Evolutionary conservation across 2,888 invertebrate genomes (phyloP).

Genomic region (Andrena minutula): DNA sequence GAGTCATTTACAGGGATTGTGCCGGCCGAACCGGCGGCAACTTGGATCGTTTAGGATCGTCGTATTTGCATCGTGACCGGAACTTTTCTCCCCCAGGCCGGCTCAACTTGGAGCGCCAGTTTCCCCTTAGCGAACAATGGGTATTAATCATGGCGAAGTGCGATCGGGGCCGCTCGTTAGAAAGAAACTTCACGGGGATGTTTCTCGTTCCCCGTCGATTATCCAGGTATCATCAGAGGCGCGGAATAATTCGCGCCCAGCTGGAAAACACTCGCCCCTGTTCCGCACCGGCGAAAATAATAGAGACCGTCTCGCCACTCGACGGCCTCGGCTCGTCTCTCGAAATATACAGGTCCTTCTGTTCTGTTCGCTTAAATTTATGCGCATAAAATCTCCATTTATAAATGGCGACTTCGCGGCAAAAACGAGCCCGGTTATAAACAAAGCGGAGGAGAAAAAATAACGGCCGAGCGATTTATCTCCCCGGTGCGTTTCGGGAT

Average conservation of each 20-base stretch:
- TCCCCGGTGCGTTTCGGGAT: constrained; percentile 14
- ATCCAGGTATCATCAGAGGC: constrained; percentile 11
- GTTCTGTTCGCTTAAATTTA: constrained; percentile 40
- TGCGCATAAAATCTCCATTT: constrained; percentile 58
- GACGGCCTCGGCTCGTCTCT: constrained; percentile 9
- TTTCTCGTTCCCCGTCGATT: constrained; percentile 4
- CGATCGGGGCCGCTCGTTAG: constrained; percentile 17
- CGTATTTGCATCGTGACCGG: constrained; percentile 31
- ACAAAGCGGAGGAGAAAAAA: constrained; percentile 41
- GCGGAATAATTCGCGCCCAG: constrained; percentile 17
- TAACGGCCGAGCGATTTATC: constrained; percentile 9
- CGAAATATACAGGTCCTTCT: constrained; percentile 38
- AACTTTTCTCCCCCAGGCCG: neutral
- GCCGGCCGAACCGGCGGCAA: constrained; percentile 3
- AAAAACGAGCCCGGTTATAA: constrained; percentile 43
- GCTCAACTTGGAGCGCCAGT: neutral
- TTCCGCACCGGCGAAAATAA: constrained; percentile 7
- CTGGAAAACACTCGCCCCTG: constrained; percentile 8
- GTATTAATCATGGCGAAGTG: constrained; percentile 14
- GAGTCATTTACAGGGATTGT: constrained; percentile 46
- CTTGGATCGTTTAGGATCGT: constrained; percentile 9
- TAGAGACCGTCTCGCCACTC: constrained; percentile 1
- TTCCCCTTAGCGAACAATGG: constrained; percentile 8
- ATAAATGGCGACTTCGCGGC: constrained; percentile 24
- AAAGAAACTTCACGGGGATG: neutral